phyloP scores from a whole-genome alignment of 2,113 vertebrate species.

The Bambusicola thoracicus region DNA sequence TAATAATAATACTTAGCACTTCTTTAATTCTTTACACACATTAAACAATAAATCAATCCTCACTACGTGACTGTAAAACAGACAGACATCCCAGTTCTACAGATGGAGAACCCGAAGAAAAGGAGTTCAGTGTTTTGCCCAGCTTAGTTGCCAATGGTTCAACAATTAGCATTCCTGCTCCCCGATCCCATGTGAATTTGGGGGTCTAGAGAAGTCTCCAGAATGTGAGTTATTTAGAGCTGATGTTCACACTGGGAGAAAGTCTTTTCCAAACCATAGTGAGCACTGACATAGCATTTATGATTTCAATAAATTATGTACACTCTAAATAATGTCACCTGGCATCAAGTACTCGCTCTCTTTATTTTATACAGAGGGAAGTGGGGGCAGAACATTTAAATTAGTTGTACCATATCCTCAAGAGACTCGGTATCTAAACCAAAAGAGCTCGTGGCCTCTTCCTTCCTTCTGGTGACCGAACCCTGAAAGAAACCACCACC shows the following conservation, averaged over 20 bases:
- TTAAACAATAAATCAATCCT: conserved; percentile 71
- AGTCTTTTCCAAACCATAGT: neutral
- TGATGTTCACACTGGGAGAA: neutral
- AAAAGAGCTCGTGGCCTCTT: neutral
- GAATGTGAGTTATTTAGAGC: neutral
- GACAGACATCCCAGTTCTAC: neutral
- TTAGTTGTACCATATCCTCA: neutral
- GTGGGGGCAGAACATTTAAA: neutral
- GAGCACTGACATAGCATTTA: neutral
- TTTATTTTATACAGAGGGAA: neutral
- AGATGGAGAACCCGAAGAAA: conserved; percentile 16
- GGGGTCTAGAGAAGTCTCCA: neutral
- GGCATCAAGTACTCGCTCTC: neutral
- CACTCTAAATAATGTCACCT: neutral
- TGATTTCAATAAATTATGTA: neutral
- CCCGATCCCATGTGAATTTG: neutral
- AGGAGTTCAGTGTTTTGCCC: neutral
- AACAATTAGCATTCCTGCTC: neutral
- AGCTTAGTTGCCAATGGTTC: neutral
- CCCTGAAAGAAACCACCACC: neutral
- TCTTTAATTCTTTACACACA: conserved; percentile 65
- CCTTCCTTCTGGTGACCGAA: neutral
- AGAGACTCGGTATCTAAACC: neutral
- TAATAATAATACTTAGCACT: conserved; percentile 60
- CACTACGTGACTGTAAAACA: conserved; percentile 5